Base-by-base conservation (phyloP, 2,888 invertebrate genomes). In the Drosophila meridionalis region DNA sequence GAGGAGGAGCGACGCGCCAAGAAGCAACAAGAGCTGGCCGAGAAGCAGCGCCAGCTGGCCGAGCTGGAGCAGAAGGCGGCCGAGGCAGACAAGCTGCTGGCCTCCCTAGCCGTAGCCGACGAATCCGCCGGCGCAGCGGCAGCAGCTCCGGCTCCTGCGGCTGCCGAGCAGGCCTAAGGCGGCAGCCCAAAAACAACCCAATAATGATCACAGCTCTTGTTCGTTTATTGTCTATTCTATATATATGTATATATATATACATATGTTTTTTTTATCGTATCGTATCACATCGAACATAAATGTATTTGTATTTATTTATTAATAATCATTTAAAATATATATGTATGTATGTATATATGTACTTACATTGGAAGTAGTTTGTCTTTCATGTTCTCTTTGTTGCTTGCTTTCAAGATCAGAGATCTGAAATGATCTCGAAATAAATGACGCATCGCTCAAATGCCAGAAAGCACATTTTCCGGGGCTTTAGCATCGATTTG, bases 281-380 rank as follows among this genome's bases (percentile, higher is more conserved):
- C 48, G 48, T 47, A 12, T 47, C 28, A 20, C 8, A n/a, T 78
- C 65, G 26, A 80, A 76, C 66, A 65, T 78, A 83, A 83, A 70
- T 75, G 70, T 89, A 90, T 89, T 75, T 81, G 87, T 88, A 87
- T 87, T 78, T 85, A 87, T 85, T 86, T 88, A 85, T 86, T 76
- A 78, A 85, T 89, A 89, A 90, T 85, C 89, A 83, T 87, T 83
- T 80, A 67, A 80, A 90, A 74, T 69, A 67, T 57, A 57, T 32
- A 50, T n/a, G 9, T n/a, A 26, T 45, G 14, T 28, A 28, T 28
- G n/a, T 28, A 20, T 57, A 48, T 66, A 57, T 76, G 64, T 69
- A 75, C 64, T 59, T 65, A 75, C 40, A 63, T 52, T 64, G 67
- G 28, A 47, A 50, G 50, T 12, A 30, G 40, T 56, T 32, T 48